Percentiles rank a stretch among this genome's conserved stretches.
Conservation (phyloP, 2,888 invertebrate species). For the Yponomeuta cagnagella region DNA sequence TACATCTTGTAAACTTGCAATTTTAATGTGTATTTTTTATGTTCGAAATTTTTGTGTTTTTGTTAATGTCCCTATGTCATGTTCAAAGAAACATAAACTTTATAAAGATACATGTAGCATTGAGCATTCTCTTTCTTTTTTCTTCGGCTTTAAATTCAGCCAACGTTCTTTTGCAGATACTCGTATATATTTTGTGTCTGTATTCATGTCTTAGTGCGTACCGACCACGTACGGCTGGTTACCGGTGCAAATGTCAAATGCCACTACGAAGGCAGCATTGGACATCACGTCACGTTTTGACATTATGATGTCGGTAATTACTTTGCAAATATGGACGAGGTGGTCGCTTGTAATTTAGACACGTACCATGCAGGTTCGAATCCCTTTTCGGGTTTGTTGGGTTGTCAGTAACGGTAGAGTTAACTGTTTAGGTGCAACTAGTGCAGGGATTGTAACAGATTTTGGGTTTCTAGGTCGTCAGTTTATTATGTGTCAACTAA, state of each 20-base stretch:
- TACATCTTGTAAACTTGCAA: no score
- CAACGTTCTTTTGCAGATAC: background rate
- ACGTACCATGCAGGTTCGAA: constrained; percentile 34
- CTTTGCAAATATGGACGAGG: constrained; percentile 44
- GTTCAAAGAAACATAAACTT: no score
- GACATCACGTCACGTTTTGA: constrained; percentile 49
- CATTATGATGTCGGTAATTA: constrained; percentile 49
- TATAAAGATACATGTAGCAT: no score
- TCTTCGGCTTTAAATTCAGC: background rate
- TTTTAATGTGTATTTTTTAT: no score
- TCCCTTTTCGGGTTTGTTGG: constrained; percentile 39
- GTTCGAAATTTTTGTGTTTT: no score
- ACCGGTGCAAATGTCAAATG: constrained; percentile 2
- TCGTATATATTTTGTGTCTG: background rate
- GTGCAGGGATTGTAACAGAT: background rate
- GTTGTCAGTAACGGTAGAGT: constrained; percentile 46
- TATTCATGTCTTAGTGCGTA: no score
- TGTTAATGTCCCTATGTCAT: no score
- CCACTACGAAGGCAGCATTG: constrained; percentile 13
- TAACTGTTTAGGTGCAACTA: constrained; percentile 29
- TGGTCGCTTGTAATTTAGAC: constrained; percentile 46
- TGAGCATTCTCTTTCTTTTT: no score
- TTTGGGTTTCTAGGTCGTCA: constrained; percentile 11
- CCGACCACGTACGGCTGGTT: background rate
- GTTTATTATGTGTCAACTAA: background rate